These are phyloP conservation scores for Phoenicopterus ruber DNA, from an alignment of 2,113 vertebrate genomes.

Conservation along the genomic window DNA sequence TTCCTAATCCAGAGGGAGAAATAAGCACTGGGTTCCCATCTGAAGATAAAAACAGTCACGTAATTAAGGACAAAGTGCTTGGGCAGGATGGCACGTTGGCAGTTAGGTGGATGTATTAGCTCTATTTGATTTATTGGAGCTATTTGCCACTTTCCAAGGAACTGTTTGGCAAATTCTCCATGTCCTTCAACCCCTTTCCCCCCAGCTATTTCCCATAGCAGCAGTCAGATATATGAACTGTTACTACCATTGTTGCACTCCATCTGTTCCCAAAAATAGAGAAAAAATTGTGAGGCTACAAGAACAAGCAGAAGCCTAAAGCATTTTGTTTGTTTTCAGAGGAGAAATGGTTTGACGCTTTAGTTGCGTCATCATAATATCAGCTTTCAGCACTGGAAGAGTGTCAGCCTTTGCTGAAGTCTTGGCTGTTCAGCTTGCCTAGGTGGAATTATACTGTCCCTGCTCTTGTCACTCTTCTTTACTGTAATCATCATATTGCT, in stretches of 20 bases:
- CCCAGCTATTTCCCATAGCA: not conserved
- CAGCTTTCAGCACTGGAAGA: not conserved
- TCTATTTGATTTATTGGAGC: not conserved
- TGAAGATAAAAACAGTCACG: not conserved
- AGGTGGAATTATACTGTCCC: not conserved
- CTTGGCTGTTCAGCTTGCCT: not conserved
- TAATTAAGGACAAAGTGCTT: not conserved
- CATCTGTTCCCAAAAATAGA: not conserved
- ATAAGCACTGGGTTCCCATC: not conserved
- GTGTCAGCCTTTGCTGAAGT: not conserved
- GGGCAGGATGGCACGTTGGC: fast-evolving
- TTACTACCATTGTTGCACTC: not conserved
- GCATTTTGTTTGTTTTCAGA: not conserved
- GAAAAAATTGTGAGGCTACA: not conserved
- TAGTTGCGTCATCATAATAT: not conserved
- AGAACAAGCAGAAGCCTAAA: not conserved
- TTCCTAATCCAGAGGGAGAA: not conserved
- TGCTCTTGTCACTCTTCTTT: not conserved
- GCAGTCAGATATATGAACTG: not conserved
- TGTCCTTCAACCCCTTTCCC: not conserved
- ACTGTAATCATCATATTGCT: not conserved
- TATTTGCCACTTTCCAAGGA: not conserved
- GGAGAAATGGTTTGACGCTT: not conserved
- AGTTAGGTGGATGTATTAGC: not conserved
- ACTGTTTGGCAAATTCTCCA: not conserved